phyloP scores from a whole-genome alignment of 2,113 vertebrate genomes.

The Microcebus lehilahytsara region DNA sequence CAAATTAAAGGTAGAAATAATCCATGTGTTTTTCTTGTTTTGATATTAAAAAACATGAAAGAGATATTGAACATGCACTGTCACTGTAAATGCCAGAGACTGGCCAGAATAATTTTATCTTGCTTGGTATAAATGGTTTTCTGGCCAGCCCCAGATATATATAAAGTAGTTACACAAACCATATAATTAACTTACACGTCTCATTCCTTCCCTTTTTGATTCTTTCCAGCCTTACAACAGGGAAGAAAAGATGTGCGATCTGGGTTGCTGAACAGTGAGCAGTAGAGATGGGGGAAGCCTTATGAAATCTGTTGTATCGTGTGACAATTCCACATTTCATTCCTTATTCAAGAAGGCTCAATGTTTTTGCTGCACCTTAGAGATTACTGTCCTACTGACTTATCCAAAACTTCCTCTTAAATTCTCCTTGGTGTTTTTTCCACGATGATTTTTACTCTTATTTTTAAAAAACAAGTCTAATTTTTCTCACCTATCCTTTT shows the following conservation, averaged over 20 bases:
- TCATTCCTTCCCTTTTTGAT: background rate
- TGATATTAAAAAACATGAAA: background rate
- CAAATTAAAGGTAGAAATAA: constrained; percentile 19
- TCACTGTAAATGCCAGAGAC: background rate
- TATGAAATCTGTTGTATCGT: background rate
- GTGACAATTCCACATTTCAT: background rate
- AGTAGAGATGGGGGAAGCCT: background rate
- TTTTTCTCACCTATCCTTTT: background rate
- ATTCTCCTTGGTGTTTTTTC: background rate
- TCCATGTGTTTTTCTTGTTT: background rate
- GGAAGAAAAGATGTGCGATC: background rate
- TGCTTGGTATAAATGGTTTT: background rate
- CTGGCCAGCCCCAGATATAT: background rate
- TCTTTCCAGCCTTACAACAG: background rate
- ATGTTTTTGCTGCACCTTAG: background rate
- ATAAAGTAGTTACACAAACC: background rate
- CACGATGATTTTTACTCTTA: background rate
- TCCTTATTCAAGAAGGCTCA: background rate
- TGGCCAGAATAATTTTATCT: background rate
- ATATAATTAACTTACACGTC: background rate
- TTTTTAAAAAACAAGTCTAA: background rate
- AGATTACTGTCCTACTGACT: background rate
- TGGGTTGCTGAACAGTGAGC: background rate
- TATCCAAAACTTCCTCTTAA: background rate
- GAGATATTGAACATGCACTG: background rate